These are phyloP conservation scores for Kradibia gibbosae DNA, from an alignment of 1,140 invertebrate genomes.

Conservation along the genomic window DNA sequence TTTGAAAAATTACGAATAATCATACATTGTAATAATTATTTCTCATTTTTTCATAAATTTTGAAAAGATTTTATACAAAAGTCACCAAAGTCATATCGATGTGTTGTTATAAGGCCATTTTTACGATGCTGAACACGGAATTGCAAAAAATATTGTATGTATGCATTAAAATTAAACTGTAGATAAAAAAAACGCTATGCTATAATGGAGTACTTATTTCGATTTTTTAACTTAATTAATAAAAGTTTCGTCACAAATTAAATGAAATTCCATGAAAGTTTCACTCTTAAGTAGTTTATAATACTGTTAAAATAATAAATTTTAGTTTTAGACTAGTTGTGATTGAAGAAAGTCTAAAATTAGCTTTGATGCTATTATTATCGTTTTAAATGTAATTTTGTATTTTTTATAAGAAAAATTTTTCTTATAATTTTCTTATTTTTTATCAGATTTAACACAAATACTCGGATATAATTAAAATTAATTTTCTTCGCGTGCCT, in stretches of 20 bases:
- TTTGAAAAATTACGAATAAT: background rate
- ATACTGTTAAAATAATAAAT: too few relatives aligned
- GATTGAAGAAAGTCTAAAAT: background rate
- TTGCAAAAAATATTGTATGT: slow-evolving; percentile 12
- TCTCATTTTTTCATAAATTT: background rate
- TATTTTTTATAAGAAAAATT: background rate
- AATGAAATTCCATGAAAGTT: too few relatives aligned
- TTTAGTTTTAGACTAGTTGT: too few relatives aligned
- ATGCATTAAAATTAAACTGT: slow-evolving; percentile 15
- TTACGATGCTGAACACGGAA: background rate
- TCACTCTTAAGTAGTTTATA: too few relatives aligned
- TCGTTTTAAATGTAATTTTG: background rate
- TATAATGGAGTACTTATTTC: too few relatives aligned
- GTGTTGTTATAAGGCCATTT: background rate
- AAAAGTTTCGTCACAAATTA: too few relatives aligned
- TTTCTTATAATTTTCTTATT: background rate
- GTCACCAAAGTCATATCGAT: background rate
- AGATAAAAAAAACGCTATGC: too few relatives aligned
- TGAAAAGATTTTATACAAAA: background rate
- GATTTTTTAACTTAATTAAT: too few relatives aligned
- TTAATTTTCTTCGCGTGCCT: background rate
- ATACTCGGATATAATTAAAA: background rate
- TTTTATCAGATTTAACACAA: background rate
- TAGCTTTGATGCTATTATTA: background rate
- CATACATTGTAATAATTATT: background rate